Evolutionary conservation across 2,888 invertebrate genomes (phyloP).

Genomic region (Hoplodrina blanda): DNA sequence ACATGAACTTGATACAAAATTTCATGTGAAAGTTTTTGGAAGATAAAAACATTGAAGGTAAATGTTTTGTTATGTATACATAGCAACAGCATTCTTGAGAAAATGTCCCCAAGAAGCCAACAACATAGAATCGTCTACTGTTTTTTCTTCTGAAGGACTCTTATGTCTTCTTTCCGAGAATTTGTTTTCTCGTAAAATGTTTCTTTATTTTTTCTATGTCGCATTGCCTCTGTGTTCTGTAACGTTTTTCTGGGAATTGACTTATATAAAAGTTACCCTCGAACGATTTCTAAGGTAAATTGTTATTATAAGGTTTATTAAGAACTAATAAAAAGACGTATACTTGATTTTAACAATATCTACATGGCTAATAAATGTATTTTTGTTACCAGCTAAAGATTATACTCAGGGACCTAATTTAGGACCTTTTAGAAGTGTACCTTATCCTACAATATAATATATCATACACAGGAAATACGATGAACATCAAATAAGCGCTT

Average conservation of each 20-base stretch:
- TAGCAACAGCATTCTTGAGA: neutral
- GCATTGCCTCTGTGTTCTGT: neutral
- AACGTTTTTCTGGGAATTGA: conserved; percentile 1
- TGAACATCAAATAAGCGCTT: conserved; percentile 24
- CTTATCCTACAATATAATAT: conserved; percentile 4
- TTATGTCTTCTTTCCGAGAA: conserved; percentile 14
- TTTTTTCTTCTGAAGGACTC: neutral
- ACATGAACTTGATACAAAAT: neutral
- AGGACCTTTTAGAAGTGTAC: neutral
- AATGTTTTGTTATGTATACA: neutral
- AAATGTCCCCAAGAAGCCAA: conserved; percentile 1
- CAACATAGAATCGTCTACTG: neutral
- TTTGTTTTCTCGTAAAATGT: conserved; percentile 8
- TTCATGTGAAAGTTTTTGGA: neutral
- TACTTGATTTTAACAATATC: neutral
- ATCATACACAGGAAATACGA: conserved; percentile 32
- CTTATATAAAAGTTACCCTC: too few species aligned
- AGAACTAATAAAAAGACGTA: neutral
- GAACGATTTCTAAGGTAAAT: neutral
- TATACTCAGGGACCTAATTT: neutral
- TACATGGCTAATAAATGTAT: too few species aligned
- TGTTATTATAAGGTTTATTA: neutral
- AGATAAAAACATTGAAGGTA: neutral
- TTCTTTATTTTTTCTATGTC: conserved; percentile 1
- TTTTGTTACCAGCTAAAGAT: neutral